A percentile compares a stretch with the other conserved stretches of the same genome.
phyloP scores from a whole-genome alignment of 2,113 vertebrate genomes.

The Tetrao urogallus region DNA sequence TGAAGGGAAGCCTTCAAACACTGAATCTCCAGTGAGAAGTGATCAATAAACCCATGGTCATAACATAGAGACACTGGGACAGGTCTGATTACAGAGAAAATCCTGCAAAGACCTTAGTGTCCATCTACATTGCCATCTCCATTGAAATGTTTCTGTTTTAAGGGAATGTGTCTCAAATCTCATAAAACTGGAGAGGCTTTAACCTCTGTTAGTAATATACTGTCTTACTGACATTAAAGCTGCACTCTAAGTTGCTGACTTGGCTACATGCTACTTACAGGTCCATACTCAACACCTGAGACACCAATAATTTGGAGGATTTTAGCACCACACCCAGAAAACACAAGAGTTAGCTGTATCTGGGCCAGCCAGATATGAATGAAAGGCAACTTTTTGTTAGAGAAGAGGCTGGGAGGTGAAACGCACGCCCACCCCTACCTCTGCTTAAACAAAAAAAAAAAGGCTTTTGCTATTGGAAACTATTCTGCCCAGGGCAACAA shows the following conservation, averaged over 20 bases:
- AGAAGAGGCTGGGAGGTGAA: neutral
- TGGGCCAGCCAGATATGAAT: neutral
- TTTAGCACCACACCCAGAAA: conserved; percentile 25
- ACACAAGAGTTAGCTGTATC: neutral
- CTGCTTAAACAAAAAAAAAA: neutral
- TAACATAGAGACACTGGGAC: neutral
- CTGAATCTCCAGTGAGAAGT: neutral
- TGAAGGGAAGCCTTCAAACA: neutral
- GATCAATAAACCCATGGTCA: rapidly evolving
- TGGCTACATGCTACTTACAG: neutral
- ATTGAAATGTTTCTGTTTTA: neutral
- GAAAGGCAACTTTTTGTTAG: neutral
- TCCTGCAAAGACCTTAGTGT: neutral
- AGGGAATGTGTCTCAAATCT: neutral
- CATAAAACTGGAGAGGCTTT: neutral
- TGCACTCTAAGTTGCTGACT: neutral
- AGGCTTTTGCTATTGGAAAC: neutral
- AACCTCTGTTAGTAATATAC: neutral
- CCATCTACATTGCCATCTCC: neutral
- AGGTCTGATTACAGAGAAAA: neutral
- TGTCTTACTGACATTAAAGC: neutral
- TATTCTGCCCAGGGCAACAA: conserved; percentile 19
- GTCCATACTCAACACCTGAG: neutral
- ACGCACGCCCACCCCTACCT: neutral
- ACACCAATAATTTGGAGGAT: neutral